A percentile compares a stretch with the other conserved stretches of the same genome.
phyloP scores from a whole-genome alignment of 2,888 invertebrate genomes.

The Synergus japonicus region DNA sequence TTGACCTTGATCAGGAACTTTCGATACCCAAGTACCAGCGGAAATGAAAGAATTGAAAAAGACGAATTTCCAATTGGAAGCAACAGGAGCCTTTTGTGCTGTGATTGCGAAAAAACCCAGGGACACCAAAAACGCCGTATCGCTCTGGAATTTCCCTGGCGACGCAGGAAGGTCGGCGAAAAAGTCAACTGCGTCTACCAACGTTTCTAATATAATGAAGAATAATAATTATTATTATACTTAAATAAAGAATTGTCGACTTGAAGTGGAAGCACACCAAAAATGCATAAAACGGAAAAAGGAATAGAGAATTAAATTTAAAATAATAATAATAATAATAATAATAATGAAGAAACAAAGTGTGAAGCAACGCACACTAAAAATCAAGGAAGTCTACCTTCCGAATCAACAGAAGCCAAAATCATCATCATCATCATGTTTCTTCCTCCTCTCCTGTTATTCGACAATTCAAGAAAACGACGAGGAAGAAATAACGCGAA shows the following conservation, averaged over 20 bases:
- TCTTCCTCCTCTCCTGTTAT: constrained; percentile 5
- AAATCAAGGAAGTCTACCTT: constrained; percentile 44
- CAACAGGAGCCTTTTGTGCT: constrained; percentile 59
- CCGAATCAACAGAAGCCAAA: constrained; percentile 50
- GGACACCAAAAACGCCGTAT: constrained; percentile 55
- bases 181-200: constrained; percentile 66
- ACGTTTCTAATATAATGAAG: constrained; percentile 62
- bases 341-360: neutral
- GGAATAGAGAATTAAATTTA: constrained; percentile 34
- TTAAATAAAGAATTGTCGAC: constrained; percentile 5
- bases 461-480: constrained; percentile 28
- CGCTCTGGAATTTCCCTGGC: constrained; percentile 63
- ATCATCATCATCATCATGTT: constrained; percentile 46
- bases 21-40: constrained; percentile 35
- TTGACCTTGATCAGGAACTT: constrained; percentile 63
- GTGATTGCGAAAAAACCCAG: constrained; percentile 59
- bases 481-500: constrained; percentile 42
- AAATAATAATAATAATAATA: neutral
- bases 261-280: constrained; percentile 20
- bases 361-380: constrained; percentile 37
- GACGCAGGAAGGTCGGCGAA: constrained; percentile 65
- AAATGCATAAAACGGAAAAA: constrained; percentile 42
- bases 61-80: constrained; percentile 41
- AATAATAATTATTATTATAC: constrained; percentile 39
- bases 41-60: constrained; percentile 37